Conservation (phyloP, 2,113 vertebrate species). For the Xenopus borealis region DNA sequence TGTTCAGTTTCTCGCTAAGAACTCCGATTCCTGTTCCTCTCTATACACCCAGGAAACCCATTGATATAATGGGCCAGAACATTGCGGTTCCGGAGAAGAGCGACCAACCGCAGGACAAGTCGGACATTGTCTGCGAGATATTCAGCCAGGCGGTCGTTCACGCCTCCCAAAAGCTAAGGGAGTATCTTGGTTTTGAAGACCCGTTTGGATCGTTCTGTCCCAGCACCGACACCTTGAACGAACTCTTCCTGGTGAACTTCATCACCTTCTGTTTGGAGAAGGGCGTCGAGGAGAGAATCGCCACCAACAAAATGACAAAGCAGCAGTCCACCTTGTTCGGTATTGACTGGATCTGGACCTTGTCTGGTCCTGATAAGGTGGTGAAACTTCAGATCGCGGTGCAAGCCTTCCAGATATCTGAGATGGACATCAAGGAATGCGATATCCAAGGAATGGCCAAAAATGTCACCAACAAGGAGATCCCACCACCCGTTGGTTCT, state of each 20-base stretch:
- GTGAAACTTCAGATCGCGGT: constrained; percentile 50
- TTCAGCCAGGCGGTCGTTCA: constrained; percentile 52
- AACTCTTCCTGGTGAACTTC: constrained; percentile 63
- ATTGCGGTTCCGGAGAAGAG: constrained; percentile 17
- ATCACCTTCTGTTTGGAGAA: constrained; percentile 56
- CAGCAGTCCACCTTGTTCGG: constrained; percentile 57
- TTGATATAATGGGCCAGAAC: constrained; percentile 56
- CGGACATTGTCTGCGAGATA: constrained; percentile 51
- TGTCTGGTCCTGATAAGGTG: constrained; percentile 51
- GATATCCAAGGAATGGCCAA: not conserved
- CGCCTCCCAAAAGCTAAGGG: constrained; percentile 54
- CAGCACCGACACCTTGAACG: constrained; percentile 33
- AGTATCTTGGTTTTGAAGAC: constrained; percentile 60
- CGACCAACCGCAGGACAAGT: constrained; percentile 27
- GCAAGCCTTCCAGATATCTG: constrained; percentile 49
- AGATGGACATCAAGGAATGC: constrained; percentile 11
- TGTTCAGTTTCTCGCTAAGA: not conserved
- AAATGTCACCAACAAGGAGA: constrained; percentile 9
- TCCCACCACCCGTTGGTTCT: fast-evolving
- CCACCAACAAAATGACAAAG: constrained; percentile 58
- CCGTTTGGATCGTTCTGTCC: constrained; percentile 55
- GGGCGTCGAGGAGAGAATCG: constrained; percentile 42
- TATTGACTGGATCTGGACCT: constrained; percentile 57
- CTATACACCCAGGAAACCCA: not conserved
- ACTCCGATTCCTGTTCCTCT: not conserved